phyloP scores from a whole-genome alignment of 2,797 vertebrate species.

The Acanthornis magna region DNA sequence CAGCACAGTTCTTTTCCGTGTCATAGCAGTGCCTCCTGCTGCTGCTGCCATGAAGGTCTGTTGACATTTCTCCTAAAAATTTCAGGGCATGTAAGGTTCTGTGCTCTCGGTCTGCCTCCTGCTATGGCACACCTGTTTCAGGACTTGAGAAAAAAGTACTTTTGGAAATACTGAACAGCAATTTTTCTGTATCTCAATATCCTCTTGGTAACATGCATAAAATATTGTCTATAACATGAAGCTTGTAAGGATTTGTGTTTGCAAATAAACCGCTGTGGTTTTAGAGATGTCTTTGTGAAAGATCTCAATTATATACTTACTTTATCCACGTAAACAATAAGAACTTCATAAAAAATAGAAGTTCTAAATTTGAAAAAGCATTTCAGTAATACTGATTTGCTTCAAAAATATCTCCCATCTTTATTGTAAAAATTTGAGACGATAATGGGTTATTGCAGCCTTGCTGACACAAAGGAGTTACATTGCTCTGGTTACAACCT shows the following conservation, averaged over 20 bases:
- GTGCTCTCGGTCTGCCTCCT: background rate
- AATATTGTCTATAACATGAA: background rate
- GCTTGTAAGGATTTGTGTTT: background rate
- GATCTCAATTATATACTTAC: background rate
- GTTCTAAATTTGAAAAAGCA: background rate
- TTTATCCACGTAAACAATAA: background rate
- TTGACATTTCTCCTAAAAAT: background rate
- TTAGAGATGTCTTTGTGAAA: background rate
- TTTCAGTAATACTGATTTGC: background rate
- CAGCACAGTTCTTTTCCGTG: background rate
- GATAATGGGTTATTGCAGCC: background rate
- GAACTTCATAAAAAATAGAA: background rate
- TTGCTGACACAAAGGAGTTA: background rate
- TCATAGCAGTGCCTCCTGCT: constrained; percentile 41
- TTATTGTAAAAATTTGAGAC: background rate
- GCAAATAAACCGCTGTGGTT: background rate
- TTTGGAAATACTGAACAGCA: background rate
- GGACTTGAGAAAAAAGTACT: background rate
- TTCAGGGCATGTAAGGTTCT: background rate
- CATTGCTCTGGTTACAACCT: background rate
- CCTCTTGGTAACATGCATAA: background rate
- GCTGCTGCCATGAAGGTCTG: background rate
- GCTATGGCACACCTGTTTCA: background rate
- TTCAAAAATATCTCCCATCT: background rate
- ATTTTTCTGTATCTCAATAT: background rate